A percentile compares a stretch with the other conserved stretches of the same genome.
Evolutionary conservation across 2,888 invertebrate species (phyloP).

Genomic region (Trachelus iudaicus): DNA sequence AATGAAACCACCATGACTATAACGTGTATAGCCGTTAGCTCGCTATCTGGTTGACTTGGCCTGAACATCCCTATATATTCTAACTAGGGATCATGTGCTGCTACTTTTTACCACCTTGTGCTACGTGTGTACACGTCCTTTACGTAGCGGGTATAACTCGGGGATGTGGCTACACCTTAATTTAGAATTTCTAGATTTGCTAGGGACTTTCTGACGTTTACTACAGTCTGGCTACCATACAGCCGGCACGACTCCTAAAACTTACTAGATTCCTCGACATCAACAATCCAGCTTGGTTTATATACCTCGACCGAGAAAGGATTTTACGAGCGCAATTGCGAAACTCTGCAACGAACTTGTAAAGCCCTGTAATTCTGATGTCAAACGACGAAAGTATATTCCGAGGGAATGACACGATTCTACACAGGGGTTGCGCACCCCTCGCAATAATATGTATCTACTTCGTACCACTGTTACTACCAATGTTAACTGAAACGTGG

Average conservation of each 20-base stretch:
- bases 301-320: neutral
- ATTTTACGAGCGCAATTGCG: neutral
- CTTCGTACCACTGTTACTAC: neutral
- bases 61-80: neutral
- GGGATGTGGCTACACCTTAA: neutral
- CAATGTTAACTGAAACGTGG: neutral
- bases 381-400: neutral
- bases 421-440: neutral
- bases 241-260: neutral
- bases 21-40: neutral
- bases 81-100: neutral
- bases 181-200: neutral
- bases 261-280: neutral
- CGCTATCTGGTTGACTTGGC: neutral
- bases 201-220: neutral
- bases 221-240: neutral
- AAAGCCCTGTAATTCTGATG: neutral
- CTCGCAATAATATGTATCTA: neutral
- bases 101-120: neutral
- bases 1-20: neutral
- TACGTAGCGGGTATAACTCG: neutral
- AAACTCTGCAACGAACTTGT: neutral
- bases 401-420: neutral
- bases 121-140: neutral
- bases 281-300: neutral